These are phyloP conservation scores for Blennius ocellaris DNA, from an alignment of 2,113 vertebrate species.

Conservation along the genomic window DNA sequence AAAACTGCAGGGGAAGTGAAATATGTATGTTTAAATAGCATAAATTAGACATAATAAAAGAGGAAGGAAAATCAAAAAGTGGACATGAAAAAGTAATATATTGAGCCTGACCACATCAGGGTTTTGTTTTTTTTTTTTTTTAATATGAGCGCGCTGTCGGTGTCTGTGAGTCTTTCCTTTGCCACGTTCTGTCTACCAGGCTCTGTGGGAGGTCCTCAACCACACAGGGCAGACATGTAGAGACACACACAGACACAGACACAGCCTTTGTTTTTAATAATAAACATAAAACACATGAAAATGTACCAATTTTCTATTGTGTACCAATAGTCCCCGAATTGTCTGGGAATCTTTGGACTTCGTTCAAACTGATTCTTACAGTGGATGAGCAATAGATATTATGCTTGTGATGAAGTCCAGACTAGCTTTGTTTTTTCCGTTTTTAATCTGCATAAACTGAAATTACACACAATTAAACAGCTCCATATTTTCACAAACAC, in stretches of 20 bases:
- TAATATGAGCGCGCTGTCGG: constrained; percentile 41
- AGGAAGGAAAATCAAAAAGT: neutral
- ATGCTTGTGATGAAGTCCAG: too few species aligned
- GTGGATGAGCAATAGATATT: too few species aligned
- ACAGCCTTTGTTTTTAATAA: neutral
- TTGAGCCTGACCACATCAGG: constrained; percentile 49
- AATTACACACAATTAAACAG: too few species aligned
- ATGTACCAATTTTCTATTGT: neutral
- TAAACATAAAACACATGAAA: neutral
- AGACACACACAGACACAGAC: constrained; percentile 47
- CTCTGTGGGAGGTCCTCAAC: constrained; percentile 66
- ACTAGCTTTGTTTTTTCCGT: too few species aligned
- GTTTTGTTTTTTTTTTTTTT: too few species aligned
- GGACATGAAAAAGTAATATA: constrained; percentile 3
- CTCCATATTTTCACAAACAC: too few species aligned
- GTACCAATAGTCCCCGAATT: neutral
- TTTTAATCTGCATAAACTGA: too few species aligned
- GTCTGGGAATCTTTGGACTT: too few species aligned
- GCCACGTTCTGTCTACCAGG: constrained; percentile 55
- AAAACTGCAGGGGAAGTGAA: too few species aligned
- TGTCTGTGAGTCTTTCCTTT: constrained; percentile 45
- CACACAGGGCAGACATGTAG: constrained; percentile 45
- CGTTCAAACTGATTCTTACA: too few species aligned
- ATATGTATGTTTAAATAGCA: too few species aligned
- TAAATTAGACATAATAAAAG: neutral